These are phyloP conservation scores for Corbicula japonica DNA, from an alignment of 2,888 invertebrate genomes.

Conservation along the genomic window DNA sequence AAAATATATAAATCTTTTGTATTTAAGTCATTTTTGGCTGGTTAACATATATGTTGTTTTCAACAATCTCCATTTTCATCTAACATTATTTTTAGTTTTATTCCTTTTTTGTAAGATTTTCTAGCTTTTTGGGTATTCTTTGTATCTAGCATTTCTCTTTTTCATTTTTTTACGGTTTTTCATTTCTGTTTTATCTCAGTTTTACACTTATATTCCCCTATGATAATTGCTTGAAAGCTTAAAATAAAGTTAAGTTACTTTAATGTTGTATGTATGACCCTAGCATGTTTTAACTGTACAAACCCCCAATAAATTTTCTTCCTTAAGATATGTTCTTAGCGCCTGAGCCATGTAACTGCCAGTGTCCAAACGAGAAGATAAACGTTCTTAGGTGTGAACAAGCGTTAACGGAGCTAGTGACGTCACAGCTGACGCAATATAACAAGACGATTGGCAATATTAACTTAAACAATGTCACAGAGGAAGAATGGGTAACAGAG, in stretches of 20 bases:
- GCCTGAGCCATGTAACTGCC: background rate
- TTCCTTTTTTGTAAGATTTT: too few species aligned
- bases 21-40: too few species aligned
- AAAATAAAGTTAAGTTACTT: background rate
- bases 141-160: background rate
- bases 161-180: background rate
- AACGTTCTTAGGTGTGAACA: slow-evolving; percentile 1
- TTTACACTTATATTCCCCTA: background rate
- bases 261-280: background rate
- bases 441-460: background rate
- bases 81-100: too few species aligned
- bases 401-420: background rate
- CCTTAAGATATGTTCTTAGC: background rate
- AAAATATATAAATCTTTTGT: too few species aligned
- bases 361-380: background rate
- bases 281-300: background rate
- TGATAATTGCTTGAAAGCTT: too few species aligned
- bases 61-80: too few species aligned
- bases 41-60: too few species aligned
- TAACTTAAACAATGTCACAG: background rate
- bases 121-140: too few species aligned
- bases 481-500: background rate
- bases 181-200: background rate
- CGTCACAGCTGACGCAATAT: background rate
- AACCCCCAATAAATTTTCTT: background rate